A percentile compares a stretch with the other conserved stretches of the same genome.
Conservation (phyloP, 1,140 invertebrate genomes). For the Drosophila paulistorum region DNA sequence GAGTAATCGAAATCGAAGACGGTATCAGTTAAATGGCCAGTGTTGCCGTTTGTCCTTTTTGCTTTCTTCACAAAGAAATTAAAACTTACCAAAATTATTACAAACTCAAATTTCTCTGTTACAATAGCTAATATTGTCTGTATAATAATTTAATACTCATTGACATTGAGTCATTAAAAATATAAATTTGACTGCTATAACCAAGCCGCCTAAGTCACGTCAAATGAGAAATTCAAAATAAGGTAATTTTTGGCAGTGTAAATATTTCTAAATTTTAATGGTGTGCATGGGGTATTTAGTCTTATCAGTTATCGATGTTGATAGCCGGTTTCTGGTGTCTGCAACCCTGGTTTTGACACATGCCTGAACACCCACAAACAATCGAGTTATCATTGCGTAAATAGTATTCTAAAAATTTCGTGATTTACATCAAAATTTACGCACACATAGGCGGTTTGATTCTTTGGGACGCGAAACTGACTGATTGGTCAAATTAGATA, state of each 20-base stretch:
- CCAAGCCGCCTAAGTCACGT: neutral
- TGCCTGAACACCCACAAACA: conserved; percentile 54
- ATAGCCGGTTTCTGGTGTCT: neutral
- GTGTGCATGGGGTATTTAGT: neutral
- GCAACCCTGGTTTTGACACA: conserved; percentile 18
- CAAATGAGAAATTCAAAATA: neutral
- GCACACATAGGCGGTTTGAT: conserved; percentile 50
- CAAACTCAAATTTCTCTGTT: conserved; percentile 21
- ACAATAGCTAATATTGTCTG: neutral
- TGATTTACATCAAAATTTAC: conserved; percentile 69
- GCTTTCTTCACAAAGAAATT: neutral
- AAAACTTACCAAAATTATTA: conserved; percentile 9
- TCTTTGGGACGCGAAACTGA: conserved; percentile 49
- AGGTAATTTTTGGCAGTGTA: neutral
- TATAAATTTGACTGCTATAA: neutral
- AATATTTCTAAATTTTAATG: neutral
- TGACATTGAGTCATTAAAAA: neutral
- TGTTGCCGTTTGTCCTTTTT: neutral
- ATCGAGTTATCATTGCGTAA: conserved; percentile 74
- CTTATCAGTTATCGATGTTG: conserved; percentile 3
- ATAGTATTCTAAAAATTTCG: conserved; percentile 65
- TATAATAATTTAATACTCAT: neutral
- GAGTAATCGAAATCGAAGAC: conserved; percentile 42
- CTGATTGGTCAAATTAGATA: conserved; percentile 34
- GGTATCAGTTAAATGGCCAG: no score